phyloP scores from a whole-genome alignment of 2,797 vertebrate genomes.

The Sarcophilus harrisii region DNA sequence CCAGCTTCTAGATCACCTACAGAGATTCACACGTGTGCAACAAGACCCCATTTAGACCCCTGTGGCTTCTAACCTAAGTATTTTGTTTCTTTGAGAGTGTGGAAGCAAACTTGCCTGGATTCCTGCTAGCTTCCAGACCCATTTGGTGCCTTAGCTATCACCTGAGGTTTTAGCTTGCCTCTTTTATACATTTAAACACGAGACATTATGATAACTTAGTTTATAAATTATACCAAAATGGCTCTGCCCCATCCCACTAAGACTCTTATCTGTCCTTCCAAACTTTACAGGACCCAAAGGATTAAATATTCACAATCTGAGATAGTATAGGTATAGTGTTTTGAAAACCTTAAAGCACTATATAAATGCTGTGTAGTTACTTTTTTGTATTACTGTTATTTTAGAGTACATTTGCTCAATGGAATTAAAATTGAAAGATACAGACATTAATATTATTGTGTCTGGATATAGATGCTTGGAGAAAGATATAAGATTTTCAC shows the following conservation, averaged over 20 bases:
- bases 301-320: neutral
- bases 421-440: neutral
- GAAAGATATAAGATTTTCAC: neutral
- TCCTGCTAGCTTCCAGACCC: neutral
- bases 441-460: neutral
- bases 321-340: neutral
- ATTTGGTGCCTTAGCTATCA: neutral
- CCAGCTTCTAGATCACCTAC: too few relatives aligned
- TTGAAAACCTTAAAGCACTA: neutral
- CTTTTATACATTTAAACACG: neutral
- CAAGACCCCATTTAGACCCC: neutral
- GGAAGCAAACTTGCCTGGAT: neutral
- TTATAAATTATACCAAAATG: neutral
- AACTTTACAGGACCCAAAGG: neutral
- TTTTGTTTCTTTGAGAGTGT: neutral
- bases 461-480: neutral
- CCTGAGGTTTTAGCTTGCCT: neutral
- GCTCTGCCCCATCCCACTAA: neutral
- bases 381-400: neutral
- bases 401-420: neutral
- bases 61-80: neutral
- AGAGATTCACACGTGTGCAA: neutral
- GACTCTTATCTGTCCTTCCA: neutral
- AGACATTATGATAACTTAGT: neutral
- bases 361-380: neutral